phyloP scores from a whole-genome alignment of 2,797 vertebrate species.

The Acestrorhynchus altus region DNA sequence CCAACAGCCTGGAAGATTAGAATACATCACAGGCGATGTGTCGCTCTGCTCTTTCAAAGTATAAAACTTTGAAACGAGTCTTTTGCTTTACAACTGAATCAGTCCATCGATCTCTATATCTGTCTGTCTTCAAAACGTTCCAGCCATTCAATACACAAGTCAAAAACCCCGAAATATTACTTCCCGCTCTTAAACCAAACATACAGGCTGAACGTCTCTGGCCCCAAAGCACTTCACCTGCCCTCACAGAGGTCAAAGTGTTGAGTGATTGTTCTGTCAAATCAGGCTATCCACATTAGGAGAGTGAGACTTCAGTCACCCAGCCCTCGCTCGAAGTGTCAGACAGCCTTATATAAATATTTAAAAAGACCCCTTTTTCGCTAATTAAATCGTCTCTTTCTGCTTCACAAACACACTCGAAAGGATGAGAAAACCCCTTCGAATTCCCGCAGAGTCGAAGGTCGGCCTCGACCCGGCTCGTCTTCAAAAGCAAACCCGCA shows the following conservation, averaged over 20 bases:
- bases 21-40: conserved; percentile 31
- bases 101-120: background rate
- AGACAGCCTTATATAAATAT: conserved; percentile 74
- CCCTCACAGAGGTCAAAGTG: conserved; percentile 56
- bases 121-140: too few relatives aligned
- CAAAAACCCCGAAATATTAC: background rate
- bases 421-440: conserved; percentile 41
- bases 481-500: conserved; percentile 56
- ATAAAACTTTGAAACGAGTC: background rate
- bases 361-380: conserved; percentile 71
- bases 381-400: conserved; percentile 71
- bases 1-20: conserved; percentile 21
- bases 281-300: conserved; percentile 65
- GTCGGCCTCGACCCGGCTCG: conserved; percentile 30
- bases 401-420: conserved; percentile 48
- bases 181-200: background rate
- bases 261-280: conserved; percentile 58
- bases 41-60: conserved; percentile 2
- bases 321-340: conserved; percentile 67
- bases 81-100: background rate
- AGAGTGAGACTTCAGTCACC: conserved; percentile 67
- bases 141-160: background rate
- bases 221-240: conserved; percentile 51
- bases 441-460: conserved; percentile 54
- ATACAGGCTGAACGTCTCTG: conserved; percentile 1